phyloP scores from a whole-genome alignment of 2,797 vertebrate genomes.

The Todus mexicanus region DNA sequence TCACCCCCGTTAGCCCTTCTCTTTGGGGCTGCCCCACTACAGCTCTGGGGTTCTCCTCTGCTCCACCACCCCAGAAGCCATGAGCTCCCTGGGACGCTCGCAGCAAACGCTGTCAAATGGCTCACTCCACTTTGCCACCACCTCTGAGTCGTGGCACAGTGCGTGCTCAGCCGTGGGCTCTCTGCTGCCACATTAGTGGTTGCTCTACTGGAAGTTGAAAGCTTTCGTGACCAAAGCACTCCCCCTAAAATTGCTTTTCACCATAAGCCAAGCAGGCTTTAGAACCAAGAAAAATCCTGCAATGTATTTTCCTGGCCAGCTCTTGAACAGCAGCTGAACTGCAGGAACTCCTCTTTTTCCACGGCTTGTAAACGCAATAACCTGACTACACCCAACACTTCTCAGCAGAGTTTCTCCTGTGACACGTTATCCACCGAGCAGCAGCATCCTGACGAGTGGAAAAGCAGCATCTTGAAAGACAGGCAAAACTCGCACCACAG shows the following conservation, averaged over 20 bases:
- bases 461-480: rapidly evolving
- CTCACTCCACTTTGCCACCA: background rate
- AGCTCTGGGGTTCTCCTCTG: background rate
- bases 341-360: background rate
- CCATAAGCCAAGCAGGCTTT: background rate
- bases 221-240: background rate
- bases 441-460: background rate
- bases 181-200: rapidly evolving
- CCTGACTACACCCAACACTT: background rate
- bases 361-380: background rate
- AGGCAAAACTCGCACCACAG: background rate
- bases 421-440: rapidly evolving
- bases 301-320: background rate
- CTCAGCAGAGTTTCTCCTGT: background rate
- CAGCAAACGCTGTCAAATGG: rapidly evolving
- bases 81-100: rapidly evolving
- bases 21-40: rapidly evolving
- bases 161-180: rapidly evolving
- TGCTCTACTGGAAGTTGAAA: background rate
- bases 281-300: background rate
- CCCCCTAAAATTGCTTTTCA: background rate
- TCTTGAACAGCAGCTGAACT: background rate
- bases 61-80: background rate
- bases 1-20: background rate
- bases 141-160: rapidly evolving